Conservation (phyloP, 2,113 vertebrate genomes). For the Anoplopoma fimbria region DNA sequence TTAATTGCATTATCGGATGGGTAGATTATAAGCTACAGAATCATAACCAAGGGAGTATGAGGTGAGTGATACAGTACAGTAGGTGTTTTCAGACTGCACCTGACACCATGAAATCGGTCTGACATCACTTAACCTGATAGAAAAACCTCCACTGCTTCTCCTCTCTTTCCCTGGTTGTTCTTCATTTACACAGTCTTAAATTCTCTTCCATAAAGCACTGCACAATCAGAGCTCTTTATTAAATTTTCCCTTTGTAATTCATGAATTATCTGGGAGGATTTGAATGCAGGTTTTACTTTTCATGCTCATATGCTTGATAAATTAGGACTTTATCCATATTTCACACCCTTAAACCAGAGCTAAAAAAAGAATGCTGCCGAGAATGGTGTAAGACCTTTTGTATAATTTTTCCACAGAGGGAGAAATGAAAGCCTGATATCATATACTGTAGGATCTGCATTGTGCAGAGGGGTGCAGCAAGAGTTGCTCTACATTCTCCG, state of each 20-base stretch:
- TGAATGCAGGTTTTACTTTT: slow-evolving; percentile 42
- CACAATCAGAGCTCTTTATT: slow-evolving; percentile 46
- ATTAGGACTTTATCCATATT: slow-evolving; percentile 36
- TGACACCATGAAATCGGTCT: slow-evolving; percentile 11
- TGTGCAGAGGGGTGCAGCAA: slow-evolving; percentile 38
- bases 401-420: slow-evolving; percentile 45
- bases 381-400: slow-evolving; percentile 30
- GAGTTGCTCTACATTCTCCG: slow-evolving; percentile 53
- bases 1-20: slow-evolving; percentile 51
- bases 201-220: slow-evolving; percentile 22
- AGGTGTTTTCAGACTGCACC: slow-evolving; percentile 19
- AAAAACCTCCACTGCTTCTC: neutral
- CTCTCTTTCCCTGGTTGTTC: slow-evolving; percentile 22
- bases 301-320: slow-evolving; percentile 13
- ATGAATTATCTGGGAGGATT: slow-evolving; percentile 40
- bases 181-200: slow-evolving; percentile 32
- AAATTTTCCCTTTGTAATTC: slow-evolving; percentile 64
- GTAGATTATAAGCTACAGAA: slow-evolving; percentile 49
- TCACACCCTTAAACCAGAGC: slow-evolving; percentile 37
- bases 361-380: neutral
- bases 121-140: slow-evolving; percentile 39
- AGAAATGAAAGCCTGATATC: slow-evolving; percentile 38
- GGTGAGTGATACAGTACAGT: slow-evolving; percentile 17
- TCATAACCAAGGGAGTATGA: slow-evolving; percentile 45
- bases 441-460: slow-evolving; percentile 32